Evolutionary conservation across 2,888 invertebrate species (phyloP).

Genomic region (Anaspis maculata): DNA sequence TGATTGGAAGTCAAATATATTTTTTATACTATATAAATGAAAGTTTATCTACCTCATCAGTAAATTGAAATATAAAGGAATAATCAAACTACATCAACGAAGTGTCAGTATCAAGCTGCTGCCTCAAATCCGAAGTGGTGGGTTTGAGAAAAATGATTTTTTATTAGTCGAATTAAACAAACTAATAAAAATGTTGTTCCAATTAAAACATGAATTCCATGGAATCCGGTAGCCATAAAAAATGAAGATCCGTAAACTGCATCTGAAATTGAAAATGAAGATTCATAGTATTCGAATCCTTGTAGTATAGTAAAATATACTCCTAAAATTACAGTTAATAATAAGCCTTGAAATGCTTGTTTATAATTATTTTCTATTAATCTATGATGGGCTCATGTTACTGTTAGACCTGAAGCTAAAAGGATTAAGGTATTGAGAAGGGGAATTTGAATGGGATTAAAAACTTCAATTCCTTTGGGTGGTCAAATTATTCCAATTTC

Average conservation of each 20-base stretch:
- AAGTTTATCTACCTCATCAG: slow-evolving; percentile 59
- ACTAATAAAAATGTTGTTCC: slow-evolving; percentile 49
- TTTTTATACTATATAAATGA: slow-evolving; percentile 62
- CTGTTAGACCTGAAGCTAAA: slow-evolving; percentile 59
- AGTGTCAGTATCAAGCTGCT: slow-evolving; percentile 61
- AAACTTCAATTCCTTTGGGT: slow-evolving; percentile 50
- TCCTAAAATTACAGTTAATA: slow-evolving; percentile 50
- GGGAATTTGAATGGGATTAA: slow-evolving; percentile 64
- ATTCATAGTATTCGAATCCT: slow-evolving; percentile 60
- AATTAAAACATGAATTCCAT: slow-evolving; percentile 63
- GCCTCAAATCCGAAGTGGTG: slow-evolving; percentile 61
- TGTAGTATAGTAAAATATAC: slow-evolving; percentile 60
- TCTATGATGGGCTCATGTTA: slow-evolving; percentile 56
- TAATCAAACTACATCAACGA: slow-evolving; percentile 56
- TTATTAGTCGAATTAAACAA: slow-evolving; percentile 45
- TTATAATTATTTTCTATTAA: slow-evolving; percentile 45
- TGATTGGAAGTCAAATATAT: slow-evolving; percentile 68
- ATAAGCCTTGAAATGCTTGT: slow-evolving; percentile 43
- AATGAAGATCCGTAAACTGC: slow-evolving; percentile 59
- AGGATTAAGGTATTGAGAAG: slow-evolving; percentile 65
- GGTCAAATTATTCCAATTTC: slow-evolving; percentile 58
- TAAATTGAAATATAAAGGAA: slow-evolving; percentile 56
- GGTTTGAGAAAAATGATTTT: slow-evolving; percentile 45
- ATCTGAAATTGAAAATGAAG: slow-evolving; percentile 50
- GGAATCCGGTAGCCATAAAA: slow-evolving; percentile 68